Percentiles rank a stretch among this genome's conserved stretches.
These are phyloP conservation scores for Eolophus roseicapilla DNA, from an alignment of 2,113 vertebrate genomes.

Conservation along the genomic window DNA sequence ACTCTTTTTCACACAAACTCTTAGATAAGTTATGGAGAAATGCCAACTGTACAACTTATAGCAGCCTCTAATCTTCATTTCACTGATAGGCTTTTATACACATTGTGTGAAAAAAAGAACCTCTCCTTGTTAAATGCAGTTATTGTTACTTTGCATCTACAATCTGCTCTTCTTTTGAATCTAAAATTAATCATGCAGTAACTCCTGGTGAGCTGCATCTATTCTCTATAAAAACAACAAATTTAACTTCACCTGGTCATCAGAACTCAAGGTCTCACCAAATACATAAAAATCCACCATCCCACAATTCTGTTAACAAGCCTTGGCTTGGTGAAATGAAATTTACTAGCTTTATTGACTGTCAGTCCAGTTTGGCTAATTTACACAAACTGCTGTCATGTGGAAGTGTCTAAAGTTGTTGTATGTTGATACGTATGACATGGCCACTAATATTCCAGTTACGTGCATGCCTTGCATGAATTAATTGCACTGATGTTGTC, in stretches of 20 bases:
- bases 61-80: neutral
- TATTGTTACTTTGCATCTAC: neutral
- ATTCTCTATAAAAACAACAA: neutral
- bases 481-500: slow-evolving; percentile 78
- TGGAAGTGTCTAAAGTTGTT: slow-evolving; percentile 14
- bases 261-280: neutral
- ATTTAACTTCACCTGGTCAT: neutral
- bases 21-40: neutral
- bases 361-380: neutral
- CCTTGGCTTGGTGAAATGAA: neutral
- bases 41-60: neutral
- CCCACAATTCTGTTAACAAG: neutral
- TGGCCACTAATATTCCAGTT: slow-evolving; percentile 39
- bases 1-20: neutral
- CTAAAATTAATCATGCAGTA: neutral
- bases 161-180: neutral
- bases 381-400: slow-evolving; percentile 26
- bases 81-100: neutral
- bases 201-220: neutral
- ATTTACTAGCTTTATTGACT: neutral
- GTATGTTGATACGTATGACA: slow-evolving; percentile 40
- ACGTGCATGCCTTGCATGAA: slow-evolving; percentile 73
- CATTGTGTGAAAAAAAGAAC: neutral
- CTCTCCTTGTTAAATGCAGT: neutral
- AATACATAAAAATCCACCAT: neutral